Evolutionary conservation across 2,888 invertebrate species (phyloP), one percentile per base, ranked within the genome.

Genomic region (Dasysyrphus tricinctus): DNA sequence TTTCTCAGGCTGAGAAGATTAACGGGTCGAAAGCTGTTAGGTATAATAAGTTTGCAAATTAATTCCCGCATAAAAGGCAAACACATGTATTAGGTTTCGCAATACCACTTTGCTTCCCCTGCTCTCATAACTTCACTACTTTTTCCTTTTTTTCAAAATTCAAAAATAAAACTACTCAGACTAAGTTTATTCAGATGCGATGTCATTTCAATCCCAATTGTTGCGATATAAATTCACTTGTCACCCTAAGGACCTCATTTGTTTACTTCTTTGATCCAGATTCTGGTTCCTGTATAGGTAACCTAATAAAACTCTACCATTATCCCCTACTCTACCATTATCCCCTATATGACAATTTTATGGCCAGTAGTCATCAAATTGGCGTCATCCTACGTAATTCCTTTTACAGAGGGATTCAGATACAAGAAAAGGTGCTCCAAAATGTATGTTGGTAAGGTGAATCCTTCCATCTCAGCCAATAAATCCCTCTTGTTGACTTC

Each of bases 401-500:
- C n/a, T 37, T 12, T 5, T 5, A n/a, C 5, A 61, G 3, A 14
- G 4, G 24, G 7, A 12, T 42, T 1, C 14, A 24, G 1, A 24
- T 24, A 24, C 14, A 61, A 9, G 9, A 42, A 42, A 24, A n/a
- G n/a, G 39, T 19, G 2, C 14, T 59, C 3, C 12, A 1, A 49
- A 32, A 49, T 49, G 1, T 24, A 39, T 19, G 19, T 29, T 14
- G 0, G n/a, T 0, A 44, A 51, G 11, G 11, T 51, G 4, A 32
- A 56, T 56, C n/a, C n/a, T 56, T 73, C 29, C 57, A 39, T 42
- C 16, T 0, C 34, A 61, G 37, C 54, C 54, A 70, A 70, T 65
- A 24, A 76, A 63, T 49, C 16, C 70, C 70, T 76, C 54, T 65
- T 76, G 76, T 67, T 34, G 49, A 76, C 49, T 65, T 29, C 32